These are phyloP conservation scores for Ammodytes marinus DNA, from an alignment of 2,113 vertebrate genomes.

Conservation along the genomic window DNA sequence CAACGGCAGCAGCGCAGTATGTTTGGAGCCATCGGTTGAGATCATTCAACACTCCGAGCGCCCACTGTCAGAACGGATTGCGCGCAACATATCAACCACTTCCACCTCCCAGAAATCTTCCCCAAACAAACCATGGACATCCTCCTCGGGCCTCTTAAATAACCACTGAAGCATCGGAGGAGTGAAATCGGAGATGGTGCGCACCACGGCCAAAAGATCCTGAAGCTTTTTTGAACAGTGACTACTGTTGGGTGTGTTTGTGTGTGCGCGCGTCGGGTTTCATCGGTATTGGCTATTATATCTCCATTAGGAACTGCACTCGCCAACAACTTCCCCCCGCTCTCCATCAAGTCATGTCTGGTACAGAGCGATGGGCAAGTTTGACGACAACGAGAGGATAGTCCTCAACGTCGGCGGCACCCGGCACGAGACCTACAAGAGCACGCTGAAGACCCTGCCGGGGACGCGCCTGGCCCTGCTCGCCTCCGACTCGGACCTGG, in stretches of 20 bases:
- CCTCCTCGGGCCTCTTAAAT: neutral
- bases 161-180: constrained; percentile 46
- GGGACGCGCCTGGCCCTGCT: constrained; percentile 96
- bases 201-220: constrained; percentile 37
- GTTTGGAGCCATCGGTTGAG: constrained; percentile 48
- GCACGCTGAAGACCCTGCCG: constrained; percentile 95
- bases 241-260: too few relatives aligned
- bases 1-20: constrained; percentile 45
- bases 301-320: constrained; percentile 63
- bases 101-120: neutral
- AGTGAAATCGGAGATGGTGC: constrained; percentile 51
- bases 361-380: constrained; percentile 95
- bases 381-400: constrained; percentile 98
- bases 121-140: constrained; percentile 29
- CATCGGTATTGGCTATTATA: too few relatives aligned
- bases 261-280: constrained; percentile 63
- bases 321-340: constrained; percentile 70
- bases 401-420: constrained; percentile 99
- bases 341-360: constrained; percentile 92
- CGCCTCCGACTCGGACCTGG: constrained; percentile 90
- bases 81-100: constrained; percentile 27
- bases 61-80: constrained; percentile 11
- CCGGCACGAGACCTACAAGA: constrained; percentile 96
- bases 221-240: constrained; percentile 47
- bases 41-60: constrained; percentile 25